Conservation (phyloP, 2,797 vertebrate species). For the Emydoidea blandingii region DNA sequence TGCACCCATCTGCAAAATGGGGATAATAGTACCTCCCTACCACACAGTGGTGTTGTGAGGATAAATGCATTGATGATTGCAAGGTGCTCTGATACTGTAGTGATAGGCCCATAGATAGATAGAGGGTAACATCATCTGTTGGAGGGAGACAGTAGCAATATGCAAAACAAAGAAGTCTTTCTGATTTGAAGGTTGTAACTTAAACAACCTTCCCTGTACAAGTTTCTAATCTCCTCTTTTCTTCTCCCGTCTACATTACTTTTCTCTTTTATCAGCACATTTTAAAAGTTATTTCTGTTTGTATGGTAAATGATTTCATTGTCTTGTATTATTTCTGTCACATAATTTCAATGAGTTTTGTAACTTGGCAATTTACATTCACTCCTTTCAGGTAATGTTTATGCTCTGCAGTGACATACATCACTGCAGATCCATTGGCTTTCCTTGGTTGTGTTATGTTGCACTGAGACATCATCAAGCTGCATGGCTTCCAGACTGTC, state of each 20-base stretch:
- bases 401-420: conserved; percentile 33
- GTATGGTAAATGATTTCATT: conserved; percentile 13
- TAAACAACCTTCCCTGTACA: not conserved
- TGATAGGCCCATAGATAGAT: not conserved
- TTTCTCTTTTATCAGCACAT: not conserved
- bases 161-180: not conserved
- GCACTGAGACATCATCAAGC: conserved; percentile 4
- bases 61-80: not conserved
- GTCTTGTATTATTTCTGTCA: conserved; percentile 22
- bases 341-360: conserved; percentile 38
- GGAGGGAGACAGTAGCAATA: not conserved
- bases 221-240: not conserved
- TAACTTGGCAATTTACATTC: conserved; percentile 26
- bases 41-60: not conserved
- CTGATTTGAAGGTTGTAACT: not conserved
- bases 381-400: conserved; percentile 25
- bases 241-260: not conserved
- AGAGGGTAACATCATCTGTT: not conserved
- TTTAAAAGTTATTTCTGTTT: not conserved
- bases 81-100: not conserved
- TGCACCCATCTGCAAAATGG: not conserved
- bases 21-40: not conserved
- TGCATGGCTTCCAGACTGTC: not conserved
- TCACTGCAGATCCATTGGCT: not conserved
- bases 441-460: not conserved